Evolutionary conservation across 2,888 invertebrate species (phyloP).

Genomic region (Pristionchus arcanus): DNA sequence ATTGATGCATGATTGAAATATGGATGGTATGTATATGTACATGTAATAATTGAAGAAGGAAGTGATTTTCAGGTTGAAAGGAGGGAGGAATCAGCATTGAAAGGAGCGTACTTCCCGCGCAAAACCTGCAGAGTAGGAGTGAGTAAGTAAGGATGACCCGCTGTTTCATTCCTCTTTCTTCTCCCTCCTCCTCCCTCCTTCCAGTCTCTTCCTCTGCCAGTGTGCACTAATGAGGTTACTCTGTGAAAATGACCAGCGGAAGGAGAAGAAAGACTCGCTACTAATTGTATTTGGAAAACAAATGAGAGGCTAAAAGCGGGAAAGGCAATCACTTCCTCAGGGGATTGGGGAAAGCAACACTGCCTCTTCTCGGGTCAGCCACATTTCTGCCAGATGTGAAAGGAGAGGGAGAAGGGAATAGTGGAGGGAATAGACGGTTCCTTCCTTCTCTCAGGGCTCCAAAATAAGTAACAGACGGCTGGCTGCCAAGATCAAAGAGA

Average conservation of each 20-base stretch:
- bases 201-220: not conserved
- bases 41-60: not conserved
- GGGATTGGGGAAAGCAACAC: not conserved
- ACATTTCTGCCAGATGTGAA: constrained; percentile 20
- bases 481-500: not conserved
- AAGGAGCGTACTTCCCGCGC: constrained; percentile 16
- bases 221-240: not conserved
- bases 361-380: not conserved
- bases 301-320: too few relatives aligned
- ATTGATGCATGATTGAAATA: too few relatives aligned
- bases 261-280: not conserved
- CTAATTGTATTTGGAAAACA: not conserved
- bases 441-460: not conserved
- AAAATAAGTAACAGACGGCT: constrained; percentile 30
- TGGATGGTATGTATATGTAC: too few relatives aligned
- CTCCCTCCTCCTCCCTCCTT: constrained; percentile 6
- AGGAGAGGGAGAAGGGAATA: not conserved
- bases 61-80: not conserved
- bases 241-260: not conserved
- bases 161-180: not conserved
- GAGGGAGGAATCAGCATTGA: not conserved
- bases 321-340: not conserved
- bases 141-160: constrained; percentile 20
- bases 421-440: not conserved
- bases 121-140: not conserved